These are phyloP conservation scores for Ophion costatus DNA, from an alignment of 2,888 invertebrate genomes.

Conservation along the genomic window DNA sequence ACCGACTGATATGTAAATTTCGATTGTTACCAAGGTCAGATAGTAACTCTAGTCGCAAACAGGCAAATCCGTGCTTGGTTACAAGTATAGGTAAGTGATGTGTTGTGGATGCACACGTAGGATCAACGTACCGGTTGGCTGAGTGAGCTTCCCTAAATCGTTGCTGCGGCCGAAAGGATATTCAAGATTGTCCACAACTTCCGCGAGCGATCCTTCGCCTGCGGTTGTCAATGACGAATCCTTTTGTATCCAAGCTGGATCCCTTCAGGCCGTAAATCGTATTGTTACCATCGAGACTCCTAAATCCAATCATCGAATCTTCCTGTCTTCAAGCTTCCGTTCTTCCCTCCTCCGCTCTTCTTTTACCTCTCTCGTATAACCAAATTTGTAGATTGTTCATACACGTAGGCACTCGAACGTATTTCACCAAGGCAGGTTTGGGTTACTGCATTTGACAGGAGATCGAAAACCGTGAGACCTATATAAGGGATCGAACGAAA, in stretches of 20 bases:
- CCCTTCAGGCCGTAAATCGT: constrained; percentile 30
- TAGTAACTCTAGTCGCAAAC: constrained; percentile 65
- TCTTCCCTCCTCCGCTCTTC: neutral
- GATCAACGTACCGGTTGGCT: constrained; percentile 26
- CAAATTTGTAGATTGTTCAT: neutral
- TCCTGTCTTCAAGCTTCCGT: neutral
- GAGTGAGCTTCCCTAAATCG: constrained; percentile 29
- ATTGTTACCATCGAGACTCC: constrained; percentile 1
- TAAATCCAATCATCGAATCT: constrained; percentile 22
- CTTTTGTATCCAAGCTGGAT: constrained; percentile 1
- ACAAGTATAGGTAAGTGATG: neutral
- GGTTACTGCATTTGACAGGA: neutral
- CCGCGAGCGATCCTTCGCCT: constrained; percentile 30
- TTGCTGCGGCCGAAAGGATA: constrained; percentile 28
- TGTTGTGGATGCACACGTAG: constrained; percentile 30
- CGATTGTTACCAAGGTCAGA: constrained; percentile 72
- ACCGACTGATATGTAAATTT: constrained; percentile 67
- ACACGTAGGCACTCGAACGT: neutral
- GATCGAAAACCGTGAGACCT: neutral
- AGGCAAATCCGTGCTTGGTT: constrained; percentile 24
- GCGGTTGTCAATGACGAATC: neutral
- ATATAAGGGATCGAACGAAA: constrained; percentile 5
- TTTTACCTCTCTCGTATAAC: neutral
- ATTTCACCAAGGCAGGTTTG: neutral
- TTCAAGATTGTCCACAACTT: constrained; percentile 33